Evolutionary conservation across 1,140 invertebrate species (phyloP).

Genomic region (Drosophila quadrilineata): DNA sequence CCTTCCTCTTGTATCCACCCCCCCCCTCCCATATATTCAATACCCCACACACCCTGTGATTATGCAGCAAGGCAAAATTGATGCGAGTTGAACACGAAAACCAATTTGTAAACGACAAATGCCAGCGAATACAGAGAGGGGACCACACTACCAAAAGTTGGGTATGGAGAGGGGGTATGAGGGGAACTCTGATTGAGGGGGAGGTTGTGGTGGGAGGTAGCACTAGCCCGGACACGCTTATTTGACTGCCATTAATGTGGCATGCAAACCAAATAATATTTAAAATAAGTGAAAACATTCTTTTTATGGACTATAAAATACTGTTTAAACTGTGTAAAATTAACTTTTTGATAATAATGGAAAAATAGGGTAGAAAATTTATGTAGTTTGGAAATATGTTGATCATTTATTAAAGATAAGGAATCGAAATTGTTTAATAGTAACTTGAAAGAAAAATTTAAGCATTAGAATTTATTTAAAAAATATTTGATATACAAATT

Average conservation of each 20-base stretch:
- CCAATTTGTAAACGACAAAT: slow-evolving; percentile 77
- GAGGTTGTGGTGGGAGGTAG: neutral
- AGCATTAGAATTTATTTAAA: too few relatives aligned
- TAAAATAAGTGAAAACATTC: slow-evolving; percentile 35
- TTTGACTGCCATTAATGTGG: slow-evolving; percentile 66
- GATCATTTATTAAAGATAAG: too few relatives aligned
- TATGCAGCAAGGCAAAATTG: slow-evolving; percentile 70
- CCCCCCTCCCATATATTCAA: neutral
- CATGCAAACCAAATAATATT: slow-evolving; percentile 67
- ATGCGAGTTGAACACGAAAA: slow-evolving; percentile 73
- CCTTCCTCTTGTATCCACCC: too few relatives aligned
- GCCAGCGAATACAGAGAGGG: slow-evolving; percentile 29
- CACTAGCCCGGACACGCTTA: slow-evolving; percentile 38
- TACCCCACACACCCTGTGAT: slow-evolving; percentile 48
- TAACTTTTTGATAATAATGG: neutral
- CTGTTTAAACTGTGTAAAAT: neutral
- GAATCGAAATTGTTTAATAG: too few relatives aligned
- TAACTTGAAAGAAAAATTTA: too few relatives aligned
- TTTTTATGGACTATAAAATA: slow-evolving; percentile 5
- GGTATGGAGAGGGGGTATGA: neutral
- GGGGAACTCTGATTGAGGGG: neutral
- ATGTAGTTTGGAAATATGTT: too few relatives aligned
- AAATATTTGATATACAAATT: too few relatives aligned
- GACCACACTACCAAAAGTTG: neutral
- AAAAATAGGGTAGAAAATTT: too few relatives aligned